Percentiles rank a stretch among this genome's conserved stretches.
Conservation (phyloP, 1,140 invertebrate species). For the Phenacoccus solenopsis region DNA sequence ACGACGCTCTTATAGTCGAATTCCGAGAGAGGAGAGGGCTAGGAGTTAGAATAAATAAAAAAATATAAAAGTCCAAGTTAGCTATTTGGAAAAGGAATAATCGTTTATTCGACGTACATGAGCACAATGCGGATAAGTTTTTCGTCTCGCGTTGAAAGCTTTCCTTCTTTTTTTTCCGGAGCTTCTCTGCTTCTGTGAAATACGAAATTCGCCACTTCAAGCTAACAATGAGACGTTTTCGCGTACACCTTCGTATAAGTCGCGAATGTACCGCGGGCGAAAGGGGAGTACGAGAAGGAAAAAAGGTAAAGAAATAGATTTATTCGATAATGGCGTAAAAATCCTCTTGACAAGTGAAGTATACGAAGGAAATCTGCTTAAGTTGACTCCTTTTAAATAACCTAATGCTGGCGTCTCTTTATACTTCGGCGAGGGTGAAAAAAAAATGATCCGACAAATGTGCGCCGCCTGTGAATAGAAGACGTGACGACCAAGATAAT, state of each 20-base stretch:
- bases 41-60: too few relatives aligned
- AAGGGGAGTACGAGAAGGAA: too few relatives aligned
- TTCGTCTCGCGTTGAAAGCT: not conserved
- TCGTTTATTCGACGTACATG: not conserved
- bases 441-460: not conserved
- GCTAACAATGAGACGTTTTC: not conserved
- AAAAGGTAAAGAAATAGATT: not conserved
- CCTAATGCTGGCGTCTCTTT: not conserved
- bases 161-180: too few relatives aligned
- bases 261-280: not conserved
- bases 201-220: not conserved
- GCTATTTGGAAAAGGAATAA: not conserved
- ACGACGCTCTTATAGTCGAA: too few relatives aligned
- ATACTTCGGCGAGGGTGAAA: not conserved
- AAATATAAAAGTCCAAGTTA: not conserved
- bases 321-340: constrained; percentile 2
- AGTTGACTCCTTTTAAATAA: not conserved
- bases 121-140: not conserved
- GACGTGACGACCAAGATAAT: too few relatives aligned
- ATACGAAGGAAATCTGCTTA: not conserved
- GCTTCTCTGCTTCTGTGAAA: not conserved
- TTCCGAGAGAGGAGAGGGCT: too few relatives aligned
- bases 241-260: too few relatives aligned
- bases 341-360: constrained; percentile 1
- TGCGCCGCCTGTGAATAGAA: not conserved